phyloP scores from a whole-genome alignment of 2,797 vertebrate species.

The Diplodus puntazzo region DNA sequence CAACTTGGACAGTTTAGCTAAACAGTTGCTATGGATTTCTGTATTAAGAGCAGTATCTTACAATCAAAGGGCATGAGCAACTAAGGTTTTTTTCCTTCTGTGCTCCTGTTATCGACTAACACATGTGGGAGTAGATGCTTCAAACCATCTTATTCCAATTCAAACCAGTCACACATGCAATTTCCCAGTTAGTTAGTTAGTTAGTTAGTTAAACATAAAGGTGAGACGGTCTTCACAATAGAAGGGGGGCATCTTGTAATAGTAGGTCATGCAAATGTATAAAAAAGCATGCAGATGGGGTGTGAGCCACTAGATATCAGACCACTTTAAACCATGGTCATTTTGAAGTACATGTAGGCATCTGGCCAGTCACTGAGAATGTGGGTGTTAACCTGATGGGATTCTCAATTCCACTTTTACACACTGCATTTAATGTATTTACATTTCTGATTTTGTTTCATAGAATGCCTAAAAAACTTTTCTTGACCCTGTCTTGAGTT shows the following conservation, averaged over 20 bases:
- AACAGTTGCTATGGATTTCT: not conserved
- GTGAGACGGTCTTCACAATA: not conserved
- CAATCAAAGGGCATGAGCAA: too few relatives aligned
- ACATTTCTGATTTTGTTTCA: not conserved
- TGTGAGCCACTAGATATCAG: not conserved
- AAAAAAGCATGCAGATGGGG: not conserved
- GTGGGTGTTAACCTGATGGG: not conserved
- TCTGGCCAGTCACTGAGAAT: not conserved
- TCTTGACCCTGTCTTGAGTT: slow-evolving; percentile 18
- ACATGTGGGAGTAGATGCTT: not conserved
- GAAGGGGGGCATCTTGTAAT: not conserved
- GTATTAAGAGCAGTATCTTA: not conserved
- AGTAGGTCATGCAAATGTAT: not conserved
- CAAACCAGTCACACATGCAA: not conserved
- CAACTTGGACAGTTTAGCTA: not conserved
- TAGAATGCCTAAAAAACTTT: not conserved
- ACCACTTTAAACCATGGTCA: not conserved
- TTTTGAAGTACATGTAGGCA: not conserved
- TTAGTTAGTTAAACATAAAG: not conserved
- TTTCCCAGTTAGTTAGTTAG: not conserved
- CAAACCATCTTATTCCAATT: not conserved
- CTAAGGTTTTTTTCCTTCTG: not conserved
- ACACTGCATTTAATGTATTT: not conserved
- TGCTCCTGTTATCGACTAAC: not conserved
- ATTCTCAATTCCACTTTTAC: not conserved